phyloP scores from a whole-genome alignment of 2,888 invertebrate species.

The Cremastobaeus sp. region DNA sequence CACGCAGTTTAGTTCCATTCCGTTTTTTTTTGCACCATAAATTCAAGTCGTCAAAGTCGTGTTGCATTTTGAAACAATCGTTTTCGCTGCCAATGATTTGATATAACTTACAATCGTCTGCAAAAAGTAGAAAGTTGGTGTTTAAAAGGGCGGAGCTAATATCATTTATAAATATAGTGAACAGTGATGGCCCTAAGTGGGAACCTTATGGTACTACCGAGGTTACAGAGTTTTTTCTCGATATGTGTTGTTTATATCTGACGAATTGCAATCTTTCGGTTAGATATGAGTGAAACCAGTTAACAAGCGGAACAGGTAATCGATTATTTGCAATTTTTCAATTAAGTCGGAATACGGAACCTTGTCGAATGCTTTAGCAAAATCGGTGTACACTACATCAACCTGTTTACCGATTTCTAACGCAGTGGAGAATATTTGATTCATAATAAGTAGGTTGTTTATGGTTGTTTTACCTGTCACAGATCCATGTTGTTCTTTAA shows the following conservation, averaged over 20 bases:
- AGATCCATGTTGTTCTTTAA: constrained; percentile 10
- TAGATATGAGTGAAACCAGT: not conserved
- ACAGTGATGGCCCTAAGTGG: no score
- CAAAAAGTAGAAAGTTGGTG: no score
- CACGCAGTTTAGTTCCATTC: not conserved
- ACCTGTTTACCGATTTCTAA: not conserved
- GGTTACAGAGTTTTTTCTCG: no score
- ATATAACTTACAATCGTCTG: no score
- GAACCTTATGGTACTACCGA: no score
- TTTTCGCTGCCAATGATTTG: no score
- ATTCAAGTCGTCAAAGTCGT: not conserved
- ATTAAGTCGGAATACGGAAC: not conserved
- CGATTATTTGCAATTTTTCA: not conserved
- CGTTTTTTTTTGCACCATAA: not conserved
- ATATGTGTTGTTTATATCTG: no score
- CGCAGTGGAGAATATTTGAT: not conserved
- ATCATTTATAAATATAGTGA: no score
- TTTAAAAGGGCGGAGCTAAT: no score
- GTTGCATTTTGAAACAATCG: not conserved
- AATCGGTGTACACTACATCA: constrained; percentile 3
- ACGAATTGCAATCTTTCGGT: no score
- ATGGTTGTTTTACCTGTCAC: constrained; percentile 3
- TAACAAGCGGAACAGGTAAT: not conserved
- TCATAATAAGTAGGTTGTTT: not conserved
- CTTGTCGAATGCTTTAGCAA: no score